These are phyloP conservation scores for Molanna angustata DNA, from an alignment of 2,888 invertebrate species.

Conservation along the genomic window DNA sequence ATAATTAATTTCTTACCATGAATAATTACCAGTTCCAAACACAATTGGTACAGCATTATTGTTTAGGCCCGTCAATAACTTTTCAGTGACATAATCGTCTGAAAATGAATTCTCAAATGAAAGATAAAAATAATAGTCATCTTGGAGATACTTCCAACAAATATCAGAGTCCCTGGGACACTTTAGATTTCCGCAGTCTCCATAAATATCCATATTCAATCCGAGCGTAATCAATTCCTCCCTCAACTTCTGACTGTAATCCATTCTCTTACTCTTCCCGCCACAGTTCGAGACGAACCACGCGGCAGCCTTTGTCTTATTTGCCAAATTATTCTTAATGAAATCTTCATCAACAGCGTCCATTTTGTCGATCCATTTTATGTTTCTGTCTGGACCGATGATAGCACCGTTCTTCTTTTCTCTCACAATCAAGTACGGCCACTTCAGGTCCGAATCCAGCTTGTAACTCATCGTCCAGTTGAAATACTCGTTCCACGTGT, in stretches of 20 bases:
- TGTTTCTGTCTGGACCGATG: slow-evolving; percentile 11
- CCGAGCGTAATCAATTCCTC: slow-evolving; percentile 37
- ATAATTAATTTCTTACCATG: slow-evolving; percentile 38
- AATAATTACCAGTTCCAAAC: slow-evolving; percentile 64
- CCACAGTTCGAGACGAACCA: slow-evolving; percentile 47
- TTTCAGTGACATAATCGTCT: slow-evolving; percentile 48
- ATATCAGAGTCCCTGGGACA: slow-evolving; percentile 38
- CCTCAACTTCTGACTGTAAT: slow-evolving; percentile 37
- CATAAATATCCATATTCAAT: slow-evolving; percentile 41
- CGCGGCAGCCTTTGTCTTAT: slow-evolving; percentile 43
- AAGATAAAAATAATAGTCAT: slow-evolving; percentile 44
- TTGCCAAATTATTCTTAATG: slow-evolving; percentile 7
- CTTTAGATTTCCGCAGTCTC: slow-evolving; percentile 40
- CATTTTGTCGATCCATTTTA: slow-evolving; percentile 14
- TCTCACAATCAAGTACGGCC: slow-evolving; percentile 39
- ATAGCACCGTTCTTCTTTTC: slow-evolving; percentile 36
- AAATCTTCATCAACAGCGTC: slow-evolving; percentile 4
- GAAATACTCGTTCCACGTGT: slow-evolving; percentile 40
- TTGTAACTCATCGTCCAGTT: slow-evolving; percentile 47
- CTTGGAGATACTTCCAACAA: slow-evolving; percentile 39
- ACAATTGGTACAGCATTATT: slow-evolving; percentile 64
- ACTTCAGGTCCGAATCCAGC: slow-evolving; percentile 43
- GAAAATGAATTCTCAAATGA: slow-evolving; percentile 45
- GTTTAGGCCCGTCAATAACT: slow-evolving; percentile 46
- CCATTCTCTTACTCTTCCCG: slow-evolving; percentile 40